Base-by-base conservation (phyloP, 2,113 vertebrate species). In the Mustela lutreola region DNA sequence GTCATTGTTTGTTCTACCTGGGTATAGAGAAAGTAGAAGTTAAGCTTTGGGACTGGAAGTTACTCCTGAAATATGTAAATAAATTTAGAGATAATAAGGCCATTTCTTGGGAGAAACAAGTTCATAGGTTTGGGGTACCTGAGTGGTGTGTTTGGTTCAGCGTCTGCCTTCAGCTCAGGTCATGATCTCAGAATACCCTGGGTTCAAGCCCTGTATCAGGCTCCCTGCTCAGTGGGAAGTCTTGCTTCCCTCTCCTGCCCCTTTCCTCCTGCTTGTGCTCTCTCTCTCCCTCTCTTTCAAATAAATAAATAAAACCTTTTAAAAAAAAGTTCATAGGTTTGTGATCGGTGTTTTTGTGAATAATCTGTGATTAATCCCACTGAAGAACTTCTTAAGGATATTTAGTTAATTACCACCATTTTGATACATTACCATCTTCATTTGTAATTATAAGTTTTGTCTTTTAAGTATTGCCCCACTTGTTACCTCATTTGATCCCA, bases 31-130 rank as follows among this genome's bases (percentile, higher is more conserved):
- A 87, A 12, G 56, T 92, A 53, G 39, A 24, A 91, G 19, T 91
- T 87, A 71, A 91, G 36, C 36, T 91, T 95, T 95, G 76, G 18
- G 18, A 76, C 39, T 89, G 39, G 60, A 85, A 86, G 11, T n/a
- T 78, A n/a, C 18, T 63, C 28, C 79, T 62, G 8, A 63, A 78
- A 65, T 65, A 39, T 24, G 14, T 83, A 75, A 71, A 70, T 65
- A 15, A 60, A 22, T 42, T 48, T 50, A 70, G 80, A 91, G 31
- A 39, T 80, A 15, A 36, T 79, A 53, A 88, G 79, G 10, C 8
- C 48, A 31, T 81, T 79, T 85, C 26, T 67, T 93, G 18, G 15
- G 76, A 63, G 45, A 95, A 93, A 58, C 36, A 73, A 88, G 26
- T 39, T 83, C 24, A 33, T 70, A 84, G 76, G 28, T 56, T 88